Percentiles rank a stretch among this genome's conserved stretches.
Conservation (phyloP, 2,888 invertebrate genomes). For the Blomia tropicalis region DNA sequence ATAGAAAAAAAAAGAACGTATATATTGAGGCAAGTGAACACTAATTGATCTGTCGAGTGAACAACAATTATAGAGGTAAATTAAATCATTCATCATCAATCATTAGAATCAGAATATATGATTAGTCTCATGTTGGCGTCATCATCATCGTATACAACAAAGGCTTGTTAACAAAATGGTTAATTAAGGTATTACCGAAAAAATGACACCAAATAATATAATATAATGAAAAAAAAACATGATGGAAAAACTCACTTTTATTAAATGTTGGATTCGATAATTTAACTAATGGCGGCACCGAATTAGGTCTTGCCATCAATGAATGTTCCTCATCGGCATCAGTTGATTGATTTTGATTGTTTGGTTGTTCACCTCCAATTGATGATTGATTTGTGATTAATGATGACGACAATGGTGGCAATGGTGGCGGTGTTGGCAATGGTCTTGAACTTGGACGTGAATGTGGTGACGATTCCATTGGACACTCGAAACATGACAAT, state of each 20-base stretch:
- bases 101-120: neutral
- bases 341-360: neutral
- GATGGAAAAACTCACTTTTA: neutral
- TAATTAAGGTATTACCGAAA: neutral
- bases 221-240: neutral
- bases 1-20: neutral
- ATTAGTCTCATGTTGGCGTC: neutral
- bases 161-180: neutral
- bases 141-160: neutral
- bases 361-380: too few species aligned
- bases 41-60: neutral
- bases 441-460: too few species aligned
- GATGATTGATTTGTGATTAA: too few species aligned
- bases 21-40: too few species aligned
- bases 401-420: neutral
- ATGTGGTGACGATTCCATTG: too few species aligned
- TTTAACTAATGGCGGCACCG: neutral
- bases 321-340: too few species aligned
- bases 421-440: too few species aligned
- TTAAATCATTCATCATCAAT: slow-evolving; percentile 7
- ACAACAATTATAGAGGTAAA: slow-evolving; percentile 7
- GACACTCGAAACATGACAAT: too few species aligned
- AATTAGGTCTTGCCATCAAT: neutral
- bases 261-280: slow-evolving; percentile 1
- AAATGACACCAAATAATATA: neutral